Percentiles rank a stretch among this genome's conserved stretches.
phyloP scores from a whole-genome alignment of 23 tunicate genomes.

The Clavelina lepadiformis region DNA sequence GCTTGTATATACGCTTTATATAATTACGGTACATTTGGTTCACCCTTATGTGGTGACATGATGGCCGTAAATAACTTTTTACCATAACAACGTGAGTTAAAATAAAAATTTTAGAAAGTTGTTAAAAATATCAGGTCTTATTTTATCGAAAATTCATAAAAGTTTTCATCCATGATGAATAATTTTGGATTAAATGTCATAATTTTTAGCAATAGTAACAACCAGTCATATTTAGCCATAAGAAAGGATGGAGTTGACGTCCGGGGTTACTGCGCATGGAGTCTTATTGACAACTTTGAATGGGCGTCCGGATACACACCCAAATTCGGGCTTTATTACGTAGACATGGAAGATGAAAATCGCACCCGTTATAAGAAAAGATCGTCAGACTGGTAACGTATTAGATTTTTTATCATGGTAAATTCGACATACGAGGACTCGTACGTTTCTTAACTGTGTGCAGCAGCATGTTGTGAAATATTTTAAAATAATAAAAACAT shows the following conservation, averaged over 20 bases:
- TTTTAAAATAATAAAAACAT: not conserved
- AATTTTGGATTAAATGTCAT: too few relatives aligned
- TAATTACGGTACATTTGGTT: too few relatives aligned
- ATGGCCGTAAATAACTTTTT: too few relatives aligned
- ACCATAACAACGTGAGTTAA: too few relatives aligned
- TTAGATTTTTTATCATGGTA: not conserved
- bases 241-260: slow-evolving; percentile 39
- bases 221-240: too few relatives aligned
- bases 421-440: not conserved
- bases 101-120: too few relatives aligned
- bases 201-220: too few relatives aligned
- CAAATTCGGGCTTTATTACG: slow-evolving; percentile 63
- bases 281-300: slow-evolving; percentile 62
- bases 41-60: too few relatives aligned
- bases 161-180: too few relatives aligned
- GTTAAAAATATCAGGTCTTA: too few relatives aligned
- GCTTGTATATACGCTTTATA: too few relatives aligned
- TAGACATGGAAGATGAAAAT: slow-evolving; percentile 38
- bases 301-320: slow-evolving; percentile 52
- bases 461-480: not conserved
- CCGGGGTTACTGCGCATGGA: slow-evolving; percentile 55
- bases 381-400: slow-evolving; percentile 37
- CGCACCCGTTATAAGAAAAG: slow-evolving; percentile 24
- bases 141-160: too few relatives aligned
- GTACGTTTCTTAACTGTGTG: not conserved